These are phyloP conservation scores for Aspidoscelis tigris DNA, from an alignment of 2,113 vertebrate genomes.

Conservation along the genomic window DNA sequence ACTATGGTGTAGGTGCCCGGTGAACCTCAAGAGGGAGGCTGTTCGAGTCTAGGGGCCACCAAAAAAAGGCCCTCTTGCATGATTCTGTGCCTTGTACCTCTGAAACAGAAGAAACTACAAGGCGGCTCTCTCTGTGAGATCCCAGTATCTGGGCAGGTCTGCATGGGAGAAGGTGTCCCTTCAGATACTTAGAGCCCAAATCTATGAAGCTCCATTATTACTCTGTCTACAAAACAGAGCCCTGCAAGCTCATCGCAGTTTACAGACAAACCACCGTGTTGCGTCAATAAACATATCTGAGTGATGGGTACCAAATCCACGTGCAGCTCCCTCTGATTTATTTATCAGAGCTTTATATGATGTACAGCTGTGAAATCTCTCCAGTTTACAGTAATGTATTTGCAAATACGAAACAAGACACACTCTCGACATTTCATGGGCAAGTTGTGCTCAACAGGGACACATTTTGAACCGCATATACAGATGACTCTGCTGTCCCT, in stretches of 20 bases:
- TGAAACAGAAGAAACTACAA: not conserved
- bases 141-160: too few relatives aligned
- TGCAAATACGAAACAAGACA: too few relatives aligned
- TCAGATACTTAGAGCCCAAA: not conserved
- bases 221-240: not conserved
- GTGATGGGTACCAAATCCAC: not conserved
- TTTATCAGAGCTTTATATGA: too few relatives aligned
- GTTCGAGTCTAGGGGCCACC: too few relatives aligned
- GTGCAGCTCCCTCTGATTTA: not conserved
- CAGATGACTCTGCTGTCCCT: not conserved
- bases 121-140: too few relatives aligned
- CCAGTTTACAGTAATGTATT: too few relatives aligned
- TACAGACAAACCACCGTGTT: not conserved
- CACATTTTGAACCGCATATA: not conserved
- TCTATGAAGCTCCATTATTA: not conserved
- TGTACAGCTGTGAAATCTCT: too few relatives aligned
- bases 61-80: too few relatives aligned
- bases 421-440: too few relatives aligned
- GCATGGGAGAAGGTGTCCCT: not conserved
- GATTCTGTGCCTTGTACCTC: too few relatives aligned
- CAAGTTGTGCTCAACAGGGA: not conserved
- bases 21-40: too few relatives aligned
- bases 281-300: not conserved
- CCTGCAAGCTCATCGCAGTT: not conserved
- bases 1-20: too few relatives aligned